Percentiles rank a stretch among this genome's conserved stretches.
Conservation (phyloP, 1,140 invertebrate genomes). For the Leptinotarsa lineolata region DNA sequence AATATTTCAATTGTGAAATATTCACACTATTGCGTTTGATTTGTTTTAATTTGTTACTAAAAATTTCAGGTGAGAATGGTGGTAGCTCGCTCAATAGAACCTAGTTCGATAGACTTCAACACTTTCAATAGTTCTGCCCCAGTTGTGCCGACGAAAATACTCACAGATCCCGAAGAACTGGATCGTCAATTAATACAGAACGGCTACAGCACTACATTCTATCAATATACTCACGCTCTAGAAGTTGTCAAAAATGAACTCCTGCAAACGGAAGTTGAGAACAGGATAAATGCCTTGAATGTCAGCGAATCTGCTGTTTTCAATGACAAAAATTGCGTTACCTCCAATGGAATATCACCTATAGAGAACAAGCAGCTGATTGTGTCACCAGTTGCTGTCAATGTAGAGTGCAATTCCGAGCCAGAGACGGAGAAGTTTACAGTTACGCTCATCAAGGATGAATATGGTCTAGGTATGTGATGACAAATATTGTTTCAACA, state of each 20-base stretch:
- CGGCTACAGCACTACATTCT: constrained; percentile 58
- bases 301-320: not conserved
- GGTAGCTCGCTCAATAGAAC: constrained; percentile 84
- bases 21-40: too few species aligned
- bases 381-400: constrained; percentile 53
- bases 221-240: constrained; percentile 28
- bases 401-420: constrained; percentile 41
- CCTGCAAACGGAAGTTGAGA: not conserved
- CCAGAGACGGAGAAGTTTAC: constrained; percentile 61
- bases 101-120: constrained; percentile 67
- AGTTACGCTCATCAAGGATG: constrained; percentile 68
- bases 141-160: constrained; percentile 80
- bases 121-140: constrained; percentile 67
- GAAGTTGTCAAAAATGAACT: constrained; percentile 13
- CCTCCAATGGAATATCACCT: constrained; percentile 29
- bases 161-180: constrained; percentile 80
- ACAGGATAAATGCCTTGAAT: constrained; percentile 5
- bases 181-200: constrained; percentile 76
- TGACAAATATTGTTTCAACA: not conserved
- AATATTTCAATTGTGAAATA: too few species aligned
- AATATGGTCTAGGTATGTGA: constrained; percentile 66
- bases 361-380: constrained; percentile 22
- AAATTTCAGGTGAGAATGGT: constrained; percentile 75
- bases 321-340: constrained; percentile 12
- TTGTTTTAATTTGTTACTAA: too few species aligned